These are phyloP conservation scores for Corvus hawaiiensis DNA, from an alignment of 2,113 vertebrate genomes.

Conservation along the genomic window DNA sequence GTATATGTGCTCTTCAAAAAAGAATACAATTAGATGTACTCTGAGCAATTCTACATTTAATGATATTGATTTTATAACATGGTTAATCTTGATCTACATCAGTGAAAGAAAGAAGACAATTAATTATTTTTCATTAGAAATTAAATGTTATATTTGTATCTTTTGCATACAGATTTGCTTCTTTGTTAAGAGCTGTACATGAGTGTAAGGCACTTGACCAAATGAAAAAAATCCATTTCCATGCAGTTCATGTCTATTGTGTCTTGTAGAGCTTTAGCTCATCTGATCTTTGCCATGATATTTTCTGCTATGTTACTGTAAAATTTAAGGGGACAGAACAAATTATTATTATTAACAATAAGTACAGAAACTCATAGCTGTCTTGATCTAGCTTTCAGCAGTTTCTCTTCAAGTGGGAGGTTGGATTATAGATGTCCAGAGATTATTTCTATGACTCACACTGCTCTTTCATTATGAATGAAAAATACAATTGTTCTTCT, in stretches of 20 bases:
- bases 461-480: not conserved
- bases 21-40: not conserved
- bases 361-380: not conserved
- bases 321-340: not conserved
- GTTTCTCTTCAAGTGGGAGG: not conserved
- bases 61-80: not conserved
- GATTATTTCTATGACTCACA: not conserved
- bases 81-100: not conserved
- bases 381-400: not conserved
- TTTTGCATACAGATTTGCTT: not conserved
- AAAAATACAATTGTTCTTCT: not conserved
- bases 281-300: not conserved
- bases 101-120: not conserved
- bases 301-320: not conserved
- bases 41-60: not conserved
- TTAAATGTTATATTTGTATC: not conserved
- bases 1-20: not conserved
- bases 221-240: not conserved
- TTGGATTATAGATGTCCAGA: not conserved
- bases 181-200: not conserved
- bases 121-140: not conserved
- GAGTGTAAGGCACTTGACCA: not conserved
- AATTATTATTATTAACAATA: not conserved
- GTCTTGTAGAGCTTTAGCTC: not conserved
- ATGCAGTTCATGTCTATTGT: not conserved